These are phyloP conservation scores for Capitulum mitella DNA, from an alignment of 2,888 invertebrate genomes.

Conservation along the genomic window DNA sequence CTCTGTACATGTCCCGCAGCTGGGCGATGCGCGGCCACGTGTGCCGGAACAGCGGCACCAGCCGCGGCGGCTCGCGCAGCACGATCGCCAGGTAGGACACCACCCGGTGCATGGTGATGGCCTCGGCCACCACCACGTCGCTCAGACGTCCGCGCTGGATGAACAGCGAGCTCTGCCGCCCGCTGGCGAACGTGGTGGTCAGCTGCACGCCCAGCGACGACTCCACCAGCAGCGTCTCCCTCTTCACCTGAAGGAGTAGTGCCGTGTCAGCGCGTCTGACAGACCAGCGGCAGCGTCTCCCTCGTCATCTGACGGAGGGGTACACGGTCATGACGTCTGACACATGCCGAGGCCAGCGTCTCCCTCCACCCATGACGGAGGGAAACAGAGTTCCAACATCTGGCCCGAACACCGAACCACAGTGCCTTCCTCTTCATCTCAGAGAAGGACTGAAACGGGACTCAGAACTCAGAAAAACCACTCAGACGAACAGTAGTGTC, in stretches of 20 bases:
- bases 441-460: too few relatives aligned
- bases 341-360: too few relatives aligned
- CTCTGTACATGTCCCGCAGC: slow-evolving; percentile 30
- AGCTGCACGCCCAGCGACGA: slow-evolving; percentile 33
- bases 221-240: slow-evolving; percentile 33
- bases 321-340: too few relatives aligned
- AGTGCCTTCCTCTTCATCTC: too few relatives aligned
- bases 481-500: too few relatives aligned
- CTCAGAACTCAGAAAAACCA: too few relatives aligned
- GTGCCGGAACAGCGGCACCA: slow-evolving; percentile 28
- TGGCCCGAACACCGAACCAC: too few relatives aligned
- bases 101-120: slow-evolving; percentile 35
- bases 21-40: slow-evolving; percentile 33
- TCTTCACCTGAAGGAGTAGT: background rate
- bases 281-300: too few relatives aligned
- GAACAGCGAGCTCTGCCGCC: slow-evolving; percentile 30
- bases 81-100: slow-evolving; percentile 33
- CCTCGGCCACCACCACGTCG: slow-evolving; percentile 35
- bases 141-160: slow-evolving; percentile 32
- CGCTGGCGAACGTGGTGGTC: slow-evolving; percentile 31
- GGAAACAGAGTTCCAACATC: too few relatives aligned
- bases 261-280: too few relatives aligned
- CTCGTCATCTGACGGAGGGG: too few relatives aligned
- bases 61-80: slow-evolving; percentile 27
- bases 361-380: too few relatives aligned